phyloP scores from a whole-genome alignment of 2,888 invertebrate genomes.

The Mythimna pallens region DNA sequence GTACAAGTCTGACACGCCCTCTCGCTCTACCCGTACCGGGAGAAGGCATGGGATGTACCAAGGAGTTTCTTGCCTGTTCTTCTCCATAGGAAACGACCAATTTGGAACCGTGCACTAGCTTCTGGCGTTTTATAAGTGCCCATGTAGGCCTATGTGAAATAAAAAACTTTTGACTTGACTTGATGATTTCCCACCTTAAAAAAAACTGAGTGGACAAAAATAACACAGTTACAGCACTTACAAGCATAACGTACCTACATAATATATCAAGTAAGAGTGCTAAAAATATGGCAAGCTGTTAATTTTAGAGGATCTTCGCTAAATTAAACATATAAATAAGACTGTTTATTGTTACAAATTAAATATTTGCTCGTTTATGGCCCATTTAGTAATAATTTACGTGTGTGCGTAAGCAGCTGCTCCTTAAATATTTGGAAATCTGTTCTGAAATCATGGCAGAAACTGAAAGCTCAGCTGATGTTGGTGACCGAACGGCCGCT shows the following conservation, averaged over 20 bases:
- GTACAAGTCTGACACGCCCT: too few species aligned
- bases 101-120: too few species aligned
- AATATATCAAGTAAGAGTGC: conserved; percentile 10
- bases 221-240: not conserved
- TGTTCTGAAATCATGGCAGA: conserved; percentile 14
- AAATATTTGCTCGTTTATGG: conserved; percentile 42
- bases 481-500: not conserved
- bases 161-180: too few species aligned
- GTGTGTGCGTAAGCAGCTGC: conserved; percentile 31
- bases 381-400: conserved; percentile 42
- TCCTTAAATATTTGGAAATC: conserved; percentile 38
- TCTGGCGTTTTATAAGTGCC: too few species aligned
- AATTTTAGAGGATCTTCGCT: conserved; percentile 27
- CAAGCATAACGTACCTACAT: not conserved
- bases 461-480: not conserved
- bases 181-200: too few species aligned
- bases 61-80: too few species aligned
- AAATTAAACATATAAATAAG: conserved; percentile 31
- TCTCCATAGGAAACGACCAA: too few species aligned
- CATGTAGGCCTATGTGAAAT: too few species aligned
- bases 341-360: conserved; percentile 45
- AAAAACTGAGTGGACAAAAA: not conserved
- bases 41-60: too few species aligned
- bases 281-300: conserved; percentile 33
- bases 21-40: too few species aligned